Evolutionary conservation across 2,888 invertebrate genomes (phyloP), one percentile per base, ranked within the genome.

Genomic region (Cistogaster globosa): DNA sequence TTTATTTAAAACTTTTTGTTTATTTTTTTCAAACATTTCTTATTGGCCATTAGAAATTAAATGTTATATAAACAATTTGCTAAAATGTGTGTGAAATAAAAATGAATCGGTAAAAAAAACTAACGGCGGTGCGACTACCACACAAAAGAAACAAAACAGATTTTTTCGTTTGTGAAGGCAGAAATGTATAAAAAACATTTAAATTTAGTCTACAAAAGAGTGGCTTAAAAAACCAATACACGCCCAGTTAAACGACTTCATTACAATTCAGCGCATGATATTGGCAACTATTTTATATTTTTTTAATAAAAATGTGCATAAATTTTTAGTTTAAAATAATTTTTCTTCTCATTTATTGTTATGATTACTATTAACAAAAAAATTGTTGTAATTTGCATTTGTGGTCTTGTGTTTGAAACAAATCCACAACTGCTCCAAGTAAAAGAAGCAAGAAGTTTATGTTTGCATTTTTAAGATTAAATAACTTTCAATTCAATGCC

Each of bases 221-320:
- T 18, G 5, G 20, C 16, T 26, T 14, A 6, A 69, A 20, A 38
- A 38, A 38, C 16, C 32, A 60, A 80, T 53, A 85, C 86, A 87
- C 87, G 86, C 87, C 87, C 87, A 86, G 71, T 63, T 82, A 74
- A 87, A 84, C 84, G 78, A 86, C 76, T 84, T 84, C 86, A 87
- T 88, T 88, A 86, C 82, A 82, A 88, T 88, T 88, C 88, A 87
- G 68, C 84, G 81, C 87, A 86, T 80, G 81, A 77, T 77, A 83
- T 72, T 72, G 48, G 16, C 55, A 65, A 18, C 69, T 48, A 81
- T 65, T 78, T 78, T 57, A 60, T 48, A 8, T 68, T 67, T 72
- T 55, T 53, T 42, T 8, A 8, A 26, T n/a, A 20, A 38, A 58
- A 51, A 9, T 42, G 7, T 51, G 26, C 45, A 32, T 22, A 68